phyloP scores from a whole-genome alignment of 2,888 invertebrate species.

The Neuroscelio doddi region DNA sequence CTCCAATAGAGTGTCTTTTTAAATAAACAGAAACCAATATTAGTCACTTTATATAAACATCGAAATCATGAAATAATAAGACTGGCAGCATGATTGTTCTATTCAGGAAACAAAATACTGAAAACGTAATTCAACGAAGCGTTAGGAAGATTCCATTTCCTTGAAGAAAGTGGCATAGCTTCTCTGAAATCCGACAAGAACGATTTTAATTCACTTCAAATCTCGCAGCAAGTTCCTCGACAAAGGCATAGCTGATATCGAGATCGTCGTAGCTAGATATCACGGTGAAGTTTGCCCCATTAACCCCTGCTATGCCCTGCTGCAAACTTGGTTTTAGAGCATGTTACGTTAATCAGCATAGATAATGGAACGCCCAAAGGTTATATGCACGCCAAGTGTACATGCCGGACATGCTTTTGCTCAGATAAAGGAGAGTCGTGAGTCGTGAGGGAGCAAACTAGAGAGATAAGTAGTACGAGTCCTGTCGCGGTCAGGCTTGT shows the following conservation, averaged over 20 bases:
- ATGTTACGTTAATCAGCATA: slow-evolving; percentile 64
- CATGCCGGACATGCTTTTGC: slow-evolving; percentile 52
- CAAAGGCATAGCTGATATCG: background rate
- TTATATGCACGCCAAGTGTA: slow-evolving; percentile 35
- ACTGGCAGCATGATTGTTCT: no score
- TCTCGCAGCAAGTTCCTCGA: background rate
- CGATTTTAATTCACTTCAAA: background rate
- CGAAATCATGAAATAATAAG: no score
- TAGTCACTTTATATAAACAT: no score
- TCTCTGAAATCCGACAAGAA: background rate
- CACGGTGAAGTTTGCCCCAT: slow-evolving; percentile 36
- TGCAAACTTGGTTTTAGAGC: slow-evolving; percentile 42
- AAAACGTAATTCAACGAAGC: background rate
- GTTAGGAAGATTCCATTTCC: background rate
- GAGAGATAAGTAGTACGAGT: slow-evolving; percentile 27
- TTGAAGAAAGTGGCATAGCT: background rate
- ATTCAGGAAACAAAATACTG: background rate
- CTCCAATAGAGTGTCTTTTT: no score
- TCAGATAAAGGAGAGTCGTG: slow-evolving; percentile 37
- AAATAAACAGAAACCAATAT: no score
- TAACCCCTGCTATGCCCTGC: slow-evolving; percentile 26
- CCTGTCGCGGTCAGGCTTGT: slow-evolving; percentile 28
- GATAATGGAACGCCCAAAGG: slow-evolving; percentile 58
- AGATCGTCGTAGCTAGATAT: slow-evolving; percentile 24
- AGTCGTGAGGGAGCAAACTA: slow-evolving; percentile 25